Conservation (phyloP, 2,888 invertebrate genomes). For the Acanthosepion lycidas region DNA sequence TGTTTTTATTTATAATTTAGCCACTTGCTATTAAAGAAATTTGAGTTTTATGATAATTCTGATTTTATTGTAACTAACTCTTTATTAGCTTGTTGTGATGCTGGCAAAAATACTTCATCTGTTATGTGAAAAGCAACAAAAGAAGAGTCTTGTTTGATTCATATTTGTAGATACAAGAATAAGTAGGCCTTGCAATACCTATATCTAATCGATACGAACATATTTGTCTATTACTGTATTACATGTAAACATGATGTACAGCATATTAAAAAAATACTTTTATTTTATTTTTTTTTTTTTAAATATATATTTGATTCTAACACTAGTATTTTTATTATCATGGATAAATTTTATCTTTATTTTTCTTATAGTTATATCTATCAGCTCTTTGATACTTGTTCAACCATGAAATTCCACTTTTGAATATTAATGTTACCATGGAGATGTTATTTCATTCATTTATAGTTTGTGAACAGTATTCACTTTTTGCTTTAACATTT, state of each 20-base stretch:
- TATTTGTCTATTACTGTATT: background rate
- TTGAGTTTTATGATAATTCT: no score
- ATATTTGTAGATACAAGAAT: background rate
- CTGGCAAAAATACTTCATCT: background rate
- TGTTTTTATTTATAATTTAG: no score
- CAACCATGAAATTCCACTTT: no score
- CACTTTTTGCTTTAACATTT: no score
- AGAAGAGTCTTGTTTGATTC: background rate
- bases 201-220: background rate
- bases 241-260: no score
- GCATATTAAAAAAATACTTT: background rate
- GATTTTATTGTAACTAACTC: background rate
- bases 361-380: background rate
- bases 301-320: background rate
- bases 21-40: no score
- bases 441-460: no score
- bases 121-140: background rate
- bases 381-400: background rate
- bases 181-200: background rate
- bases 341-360: background rate
- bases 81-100: background rate
- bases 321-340: background rate
- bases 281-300: background rate
- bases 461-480: no score
- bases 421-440: no score